Evolutionary conservation across 2,797 vertebrate genomes (phyloP), one percentile per base, ranked within the genome.

Genomic region (Mus caroli): DNA sequence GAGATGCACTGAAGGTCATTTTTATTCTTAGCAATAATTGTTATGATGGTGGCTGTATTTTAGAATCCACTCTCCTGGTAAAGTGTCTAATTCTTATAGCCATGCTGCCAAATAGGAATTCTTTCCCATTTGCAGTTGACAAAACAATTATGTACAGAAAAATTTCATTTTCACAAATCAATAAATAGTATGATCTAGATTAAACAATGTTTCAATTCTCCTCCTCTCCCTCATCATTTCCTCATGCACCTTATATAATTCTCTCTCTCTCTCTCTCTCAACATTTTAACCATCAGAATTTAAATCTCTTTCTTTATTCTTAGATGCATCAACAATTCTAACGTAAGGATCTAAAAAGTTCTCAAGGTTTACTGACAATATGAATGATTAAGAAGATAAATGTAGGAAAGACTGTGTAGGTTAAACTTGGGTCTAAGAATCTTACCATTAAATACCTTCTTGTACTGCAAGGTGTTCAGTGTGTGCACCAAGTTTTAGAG

Each of bases 101-200:
- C 67, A 83, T 69, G 31, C 6, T 83, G 4, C 34, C 62, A 92
- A 90, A 86, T 78, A 85, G 19, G 20, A 93, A 76, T 85, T 77
- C 4, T 92, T 94, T 56, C 78, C 79, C 92, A 73, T 54, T 95
- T 95, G 71, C 9, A 84, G 10, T 75, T 83, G 76, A 67, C 54
- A 88, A 90, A 78, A 56, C 40, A 88, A 67, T 90, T 78, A 20
- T 52, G 1, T n/a, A 80, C 5, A 95, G 43, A 93, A 95, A 82
- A 37, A 17, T 78, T 92, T 20, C 13, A 52, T 77, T 95, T 79
- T 79, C 56, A 73, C 77, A 86, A 56, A 56, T 46, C 50, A 94
- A 90, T 56, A 83, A 94, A 58, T 85, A 34, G 46, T 77, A 92
- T 79, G 9, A 87, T 19, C 46, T 43, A 88, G 73, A 82, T 73